These are phyloP conservation scores for Ectemnius cavifrons DNA, from an alignment of 2,888 invertebrate species.

Conservation along the genomic window DNA sequence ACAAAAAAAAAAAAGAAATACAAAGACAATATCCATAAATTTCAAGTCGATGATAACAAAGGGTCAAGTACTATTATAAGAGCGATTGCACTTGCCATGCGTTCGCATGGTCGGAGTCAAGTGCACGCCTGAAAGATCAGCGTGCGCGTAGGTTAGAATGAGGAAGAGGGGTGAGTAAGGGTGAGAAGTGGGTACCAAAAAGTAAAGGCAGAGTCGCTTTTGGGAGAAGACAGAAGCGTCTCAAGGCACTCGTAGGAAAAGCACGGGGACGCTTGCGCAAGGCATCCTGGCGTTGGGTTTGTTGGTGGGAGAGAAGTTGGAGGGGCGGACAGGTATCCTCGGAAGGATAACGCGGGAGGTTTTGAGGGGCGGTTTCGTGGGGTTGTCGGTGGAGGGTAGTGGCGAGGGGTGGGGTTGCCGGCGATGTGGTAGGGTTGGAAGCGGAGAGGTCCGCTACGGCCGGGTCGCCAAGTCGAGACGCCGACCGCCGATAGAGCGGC, in stretches of 20 bases:
- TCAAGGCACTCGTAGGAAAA: neutral
- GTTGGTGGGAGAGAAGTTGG: neutral
- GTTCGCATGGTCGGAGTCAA: too few relatives aligned
- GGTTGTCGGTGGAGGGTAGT: constrained; percentile 14
- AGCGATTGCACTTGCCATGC: too few relatives aligned
- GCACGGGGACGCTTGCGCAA: too few relatives aligned
- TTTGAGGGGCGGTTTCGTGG: constrained; percentile 36
- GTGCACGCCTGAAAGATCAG: too few relatives aligned
- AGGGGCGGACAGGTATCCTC: neutral
- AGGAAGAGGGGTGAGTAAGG: neutral
- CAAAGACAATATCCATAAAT: too few relatives aligned
- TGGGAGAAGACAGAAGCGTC: neutral
- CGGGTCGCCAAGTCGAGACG: constrained; percentile 70
- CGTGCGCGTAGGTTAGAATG: neutral
- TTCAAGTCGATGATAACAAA: too few relatives aligned
- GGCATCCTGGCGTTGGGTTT: neutral
- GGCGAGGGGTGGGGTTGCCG: constrained; percentile 1
- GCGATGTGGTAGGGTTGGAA: constrained; percentile 38
- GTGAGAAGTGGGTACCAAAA: neutral
- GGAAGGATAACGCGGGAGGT: neutral
- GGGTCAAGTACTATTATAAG: too few relatives aligned
- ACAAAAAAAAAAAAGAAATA: too few relatives aligned
- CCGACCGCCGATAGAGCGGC: constrained; percentile 71
- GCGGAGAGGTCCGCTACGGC: constrained; percentile 65
- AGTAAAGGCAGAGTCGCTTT: neutral